Evolutionary conservation across 1,140 invertebrate species (phyloP).

Genomic region (Pseudomyrmex concolor): DNA sequence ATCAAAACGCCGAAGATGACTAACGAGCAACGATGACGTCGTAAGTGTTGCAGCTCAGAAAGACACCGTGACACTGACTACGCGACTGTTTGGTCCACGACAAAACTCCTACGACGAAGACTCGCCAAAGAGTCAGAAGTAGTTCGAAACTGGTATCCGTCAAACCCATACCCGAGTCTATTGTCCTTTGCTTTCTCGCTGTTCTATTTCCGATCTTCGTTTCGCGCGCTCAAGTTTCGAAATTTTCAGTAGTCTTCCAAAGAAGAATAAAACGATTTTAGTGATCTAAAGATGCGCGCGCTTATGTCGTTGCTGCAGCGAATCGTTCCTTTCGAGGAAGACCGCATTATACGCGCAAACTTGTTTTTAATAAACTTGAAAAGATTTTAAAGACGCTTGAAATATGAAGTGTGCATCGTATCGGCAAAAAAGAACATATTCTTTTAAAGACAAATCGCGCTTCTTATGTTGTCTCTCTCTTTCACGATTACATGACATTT

Average conservation of each 20-base stretch:
- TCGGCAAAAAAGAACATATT: too few species aligned
- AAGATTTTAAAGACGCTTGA: too few species aligned
- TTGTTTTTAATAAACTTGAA: too few species aligned
- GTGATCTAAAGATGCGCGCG: too few species aligned
- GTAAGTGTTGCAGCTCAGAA: conserved; percentile 71
- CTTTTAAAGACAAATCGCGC: too few species aligned
- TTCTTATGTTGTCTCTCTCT: too few species aligned
- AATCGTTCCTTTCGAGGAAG: too few species aligned
- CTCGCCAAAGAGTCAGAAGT: conserved; percentile 85
- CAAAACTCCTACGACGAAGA: conserved; percentile 77
- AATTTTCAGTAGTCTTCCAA: background rate
- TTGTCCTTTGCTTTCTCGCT: background rate
- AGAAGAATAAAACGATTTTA: background rate
- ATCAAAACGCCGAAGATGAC: conserved; percentile 28
- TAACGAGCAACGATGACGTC: conserved; percentile 60
- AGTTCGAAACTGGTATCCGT: conserved; percentile 85
- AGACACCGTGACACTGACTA: conserved; percentile 76
- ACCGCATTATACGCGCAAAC: too few species aligned
- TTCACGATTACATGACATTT: too few species aligned
- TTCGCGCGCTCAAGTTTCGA: background rate
- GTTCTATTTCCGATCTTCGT: background rate
- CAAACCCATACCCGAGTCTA: conserved; percentile 83
- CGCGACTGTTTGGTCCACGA: conserved; percentile 69
- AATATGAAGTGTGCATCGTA: too few species aligned
- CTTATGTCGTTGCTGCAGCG: too few species aligned